phyloP scores from a whole-genome alignment of 2,888 invertebrate species.

The Notodonta ziczac region DNA sequence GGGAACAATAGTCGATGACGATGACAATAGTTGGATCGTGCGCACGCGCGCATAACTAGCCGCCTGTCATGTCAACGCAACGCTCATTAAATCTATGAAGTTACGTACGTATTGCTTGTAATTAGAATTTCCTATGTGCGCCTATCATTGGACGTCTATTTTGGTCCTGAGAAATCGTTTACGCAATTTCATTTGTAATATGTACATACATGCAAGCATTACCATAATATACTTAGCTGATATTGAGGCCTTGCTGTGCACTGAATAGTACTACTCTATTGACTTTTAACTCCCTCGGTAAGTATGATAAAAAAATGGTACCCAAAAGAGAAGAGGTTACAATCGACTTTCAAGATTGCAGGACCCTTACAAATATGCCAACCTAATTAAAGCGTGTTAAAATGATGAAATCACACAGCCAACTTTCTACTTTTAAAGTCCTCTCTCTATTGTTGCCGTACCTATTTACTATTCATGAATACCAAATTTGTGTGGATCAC shows the following conservation, averaged over 20 bases:
- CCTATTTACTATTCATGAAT: slow-evolving; percentile 39
- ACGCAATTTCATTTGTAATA: no score
- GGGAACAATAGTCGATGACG: slow-evolving; percentile 68
- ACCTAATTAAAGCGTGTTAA: neutral
- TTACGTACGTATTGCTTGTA: slow-evolving; percentile 8
- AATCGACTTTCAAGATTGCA: no score
- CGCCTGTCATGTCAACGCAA: slow-evolving; percentile 25
- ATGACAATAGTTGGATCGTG: slow-evolving; percentile 69
- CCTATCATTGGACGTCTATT: neutral
- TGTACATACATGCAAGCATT: no score
- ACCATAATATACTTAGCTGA: no score
- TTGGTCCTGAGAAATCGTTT: no score
- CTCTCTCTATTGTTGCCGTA: slow-evolving; percentile 15
- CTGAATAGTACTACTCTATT: no score
- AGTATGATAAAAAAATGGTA: no score
- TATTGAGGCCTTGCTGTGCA: no score
- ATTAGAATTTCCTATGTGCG: neutral
- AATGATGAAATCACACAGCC: neutral
- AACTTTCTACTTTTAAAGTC: slow-evolving; percentile 6
- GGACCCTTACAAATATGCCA: no score
- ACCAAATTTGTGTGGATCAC: slow-evolving; percentile 51
- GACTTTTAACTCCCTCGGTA: no score
- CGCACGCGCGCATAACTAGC: slow-evolving; percentile 59
- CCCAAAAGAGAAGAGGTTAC: no score
- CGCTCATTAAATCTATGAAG: slow-evolving; percentile 26